Conservation (phyloP, 2,113 vertebrate genomes). For the Pardalotus punctatus region DNA sequence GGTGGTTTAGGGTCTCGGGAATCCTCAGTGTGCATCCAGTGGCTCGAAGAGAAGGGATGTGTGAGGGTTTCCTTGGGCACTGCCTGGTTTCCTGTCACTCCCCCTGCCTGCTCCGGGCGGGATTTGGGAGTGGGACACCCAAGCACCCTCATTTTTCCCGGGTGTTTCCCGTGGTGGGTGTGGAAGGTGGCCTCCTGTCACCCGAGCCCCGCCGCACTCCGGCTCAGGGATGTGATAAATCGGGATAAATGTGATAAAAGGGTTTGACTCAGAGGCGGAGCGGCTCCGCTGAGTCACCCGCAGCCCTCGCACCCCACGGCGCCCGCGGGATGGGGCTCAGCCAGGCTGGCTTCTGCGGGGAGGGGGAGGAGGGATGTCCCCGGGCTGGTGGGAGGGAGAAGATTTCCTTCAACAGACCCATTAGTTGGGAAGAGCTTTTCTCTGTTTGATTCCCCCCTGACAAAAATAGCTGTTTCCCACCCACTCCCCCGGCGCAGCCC, state of each 20-base stretch:
- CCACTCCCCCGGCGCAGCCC: accelerated
- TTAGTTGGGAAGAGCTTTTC: not conserved
- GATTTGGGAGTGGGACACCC: not conserved
- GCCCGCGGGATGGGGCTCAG: not conserved
- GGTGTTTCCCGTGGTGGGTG: not conserved
- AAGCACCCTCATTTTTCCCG: accelerated
- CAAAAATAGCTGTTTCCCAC: not conserved
- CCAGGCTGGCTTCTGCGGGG: not conserved
- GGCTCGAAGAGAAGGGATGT: not conserved
- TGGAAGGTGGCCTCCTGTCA: not conserved
- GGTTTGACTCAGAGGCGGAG: not conserved
- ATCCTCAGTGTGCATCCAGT: not conserved
- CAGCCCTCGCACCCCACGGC: not conserved
- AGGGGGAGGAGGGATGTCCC: not conserved
- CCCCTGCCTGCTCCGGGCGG: not conserved
- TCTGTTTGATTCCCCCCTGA: not conserved
- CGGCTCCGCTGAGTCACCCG: not conserved
- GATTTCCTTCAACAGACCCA: not conserved
- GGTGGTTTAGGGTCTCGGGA: not conserved
- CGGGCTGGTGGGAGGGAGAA: not conserved
- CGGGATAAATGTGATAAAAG: not conserved
- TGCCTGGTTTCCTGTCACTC: not conserved
- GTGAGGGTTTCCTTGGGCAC: not conserved
- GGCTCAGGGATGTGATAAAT: not conserved
- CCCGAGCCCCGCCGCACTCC: not conserved